phyloP scores from a whole-genome alignment of 1,140 invertebrate genomes.

The Dinoponera quadriceps region DNA sequence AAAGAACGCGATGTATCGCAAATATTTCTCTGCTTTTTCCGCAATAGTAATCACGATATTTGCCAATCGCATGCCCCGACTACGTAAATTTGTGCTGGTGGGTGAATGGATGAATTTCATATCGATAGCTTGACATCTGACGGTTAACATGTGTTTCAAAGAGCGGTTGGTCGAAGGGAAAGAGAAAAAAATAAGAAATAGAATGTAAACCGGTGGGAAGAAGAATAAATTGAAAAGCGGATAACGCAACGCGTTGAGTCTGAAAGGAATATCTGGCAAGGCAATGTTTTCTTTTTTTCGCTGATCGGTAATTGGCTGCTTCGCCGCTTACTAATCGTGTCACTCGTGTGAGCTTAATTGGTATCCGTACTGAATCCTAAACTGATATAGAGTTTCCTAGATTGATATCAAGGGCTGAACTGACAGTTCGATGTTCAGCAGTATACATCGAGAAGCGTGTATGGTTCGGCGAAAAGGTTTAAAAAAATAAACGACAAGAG shows the following conservation, averaged over 20 bases:
- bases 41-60: not conserved
- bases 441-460: constrained; percentile 2
- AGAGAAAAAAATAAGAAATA: constrained; percentile 2
- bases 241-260: not conserved
- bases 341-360: constrained; percentile 17
- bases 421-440: not conserved
- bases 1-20: not conserved
- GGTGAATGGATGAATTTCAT: not conserved
- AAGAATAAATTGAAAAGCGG: not conserved
- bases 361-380: constrained; percentile 12
- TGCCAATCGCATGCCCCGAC: not conserved
- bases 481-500: not conserved
- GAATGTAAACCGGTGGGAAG: not conserved
- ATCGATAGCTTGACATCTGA: not conserved
- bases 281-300: constrained; percentile 7
- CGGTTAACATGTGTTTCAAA: not conserved
- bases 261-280: not conserved
- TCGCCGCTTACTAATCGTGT: constrained; percentile 12
- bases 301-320: constrained; percentile 8
- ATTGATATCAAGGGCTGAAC: not conserved
- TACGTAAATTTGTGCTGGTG: not conserved
- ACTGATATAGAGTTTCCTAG: constrained; percentile 12
- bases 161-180: not conserved
- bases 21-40: not conserved
- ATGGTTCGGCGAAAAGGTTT: not conserved